Base-by-base conservation (phyloP, 1,140 invertebrate species). In the Pemphigus obesinymphae region DNA sequence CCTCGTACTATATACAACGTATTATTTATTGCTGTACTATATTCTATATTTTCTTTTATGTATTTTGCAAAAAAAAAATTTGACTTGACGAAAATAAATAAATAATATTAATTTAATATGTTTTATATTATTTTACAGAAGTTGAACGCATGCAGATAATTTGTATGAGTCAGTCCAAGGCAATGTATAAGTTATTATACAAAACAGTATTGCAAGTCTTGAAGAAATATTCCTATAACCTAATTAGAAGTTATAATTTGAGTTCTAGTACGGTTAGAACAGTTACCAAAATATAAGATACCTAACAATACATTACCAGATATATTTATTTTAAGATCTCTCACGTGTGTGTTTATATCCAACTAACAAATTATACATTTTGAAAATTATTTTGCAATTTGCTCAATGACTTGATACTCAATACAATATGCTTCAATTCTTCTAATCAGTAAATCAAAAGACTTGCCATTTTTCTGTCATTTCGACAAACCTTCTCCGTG, bases 121-220 rank as follows among this genome's bases (percentile, higher is more conserved):
- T 50, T 73, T 29, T 48, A 29, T n/a, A 26, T 80, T 58, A 23
- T 40, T 80, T 80, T 80, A 11, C 55, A 80, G 76, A 63, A 63
- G n/a, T 80, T 80, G 31, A 61, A 61, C 17, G 23, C 53, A 80
- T 80, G 55, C 76, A 63, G n/a, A 80, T 80, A 43, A 26, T 80
- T 61, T 58, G 31, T 43, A 43, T 58, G 7, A 61, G 53, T 7
- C 11, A 50, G 43, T 63, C 76, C 40, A 29, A 80, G 55, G 55
- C 76, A 80, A 43, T 29, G 53, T 26, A 40, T 58, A 78, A 43
- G 76, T 80, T 80, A 78, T 55, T 55, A 80, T 48, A 50, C 70
- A 43, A 29, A 80, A 80, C 55, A 80, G 76, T 80, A 80, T 80
- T 80, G 76, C 76, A 80, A 80, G 76, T 80, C 53, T 61, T 40